Evolutionary conservation across 2,888 invertebrate species (phyloP), one percentile per base, ranked within the genome.

Genomic region (Parnassius orleans): DNA sequence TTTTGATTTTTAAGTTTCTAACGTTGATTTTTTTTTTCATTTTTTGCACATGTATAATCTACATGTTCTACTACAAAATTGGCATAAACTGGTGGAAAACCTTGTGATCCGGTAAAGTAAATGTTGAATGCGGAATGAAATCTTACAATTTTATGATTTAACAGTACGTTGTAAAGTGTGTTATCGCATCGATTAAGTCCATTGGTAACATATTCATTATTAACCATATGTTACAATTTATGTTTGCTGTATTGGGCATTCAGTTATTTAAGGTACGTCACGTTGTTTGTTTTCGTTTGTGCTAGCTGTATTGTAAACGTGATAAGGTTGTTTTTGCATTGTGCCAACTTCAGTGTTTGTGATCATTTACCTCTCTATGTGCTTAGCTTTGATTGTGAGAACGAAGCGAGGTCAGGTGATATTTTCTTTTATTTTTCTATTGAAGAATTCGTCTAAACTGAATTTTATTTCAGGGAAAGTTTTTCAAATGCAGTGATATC

Each of bases 191-290:
- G 78, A 96, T 98, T 82, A 98, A 97, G 93, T 98, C 98, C 77
- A 98, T 98, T 92, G 98, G 99, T 87, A 99, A 99, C 94, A 99
- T 99, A 90, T 98, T 99, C 95, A 93, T 99, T 93, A 99, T 99
- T 92, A 99, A 98, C 90, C 98, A 98, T 93, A 96, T 99, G 90
- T 96, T 99, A 87, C 97, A 99, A 94, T 99, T 99, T 94, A 99
- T 99, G 98, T 99, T 99, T 92, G 98, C 99, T 93, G 99, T 99
- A 86, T 98, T 99, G 90, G 99, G 99, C 91, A 98, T 99, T 84
- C 99, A 99, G 93, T 95, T 99, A 78, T 99, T 99, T 93, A 99
- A 99, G 96, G 97, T 97, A 95, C 86, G 83, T 72, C 54, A 95
- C 85, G 83, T 72, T 56, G 10, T 46, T 46, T 67, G 54, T 60